Percentiles rank a stretch among this genome's conserved stretches.
Evolutionary conservation across 2,113 vertebrate species (phyloP).

Genomic region (Mormyrus lacerda): DNA sequence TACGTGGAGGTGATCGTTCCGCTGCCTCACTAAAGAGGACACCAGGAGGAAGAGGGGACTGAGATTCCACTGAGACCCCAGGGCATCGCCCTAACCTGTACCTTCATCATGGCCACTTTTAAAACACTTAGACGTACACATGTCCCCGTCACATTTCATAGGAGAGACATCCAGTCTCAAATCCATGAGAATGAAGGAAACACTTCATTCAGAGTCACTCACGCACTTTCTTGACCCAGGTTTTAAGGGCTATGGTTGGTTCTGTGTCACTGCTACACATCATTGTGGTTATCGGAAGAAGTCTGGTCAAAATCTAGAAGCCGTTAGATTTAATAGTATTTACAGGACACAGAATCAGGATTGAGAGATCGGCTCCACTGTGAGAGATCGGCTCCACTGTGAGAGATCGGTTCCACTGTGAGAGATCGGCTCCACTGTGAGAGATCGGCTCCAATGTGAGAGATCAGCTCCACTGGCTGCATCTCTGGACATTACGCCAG

Average conservation of each 20-base stretch:
- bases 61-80: conserved; percentile 35
- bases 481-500: background rate
- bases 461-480: background rate
- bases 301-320: background rate
- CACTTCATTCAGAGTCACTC: background rate
- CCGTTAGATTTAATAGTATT: background rate
- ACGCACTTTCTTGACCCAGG: background rate
- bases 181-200: conserved; percentile 35
- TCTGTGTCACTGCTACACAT: background rate
- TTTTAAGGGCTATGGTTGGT: background rate
- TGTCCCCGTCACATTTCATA: conserved; percentile 31
- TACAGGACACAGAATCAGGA: background rate
- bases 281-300: background rate
- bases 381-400: background rate
- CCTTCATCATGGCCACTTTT: conserved; percentile 30
- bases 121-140: conserved; percentile 36
- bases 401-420: background rate
- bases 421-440: background rate
- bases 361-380: background rate
- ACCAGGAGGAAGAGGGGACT: conserved; percentile 22
- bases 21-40: conserved; percentile 72
- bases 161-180: conserved; percentile 28
- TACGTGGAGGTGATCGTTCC: conserved; percentile 92
- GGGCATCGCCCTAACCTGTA: conserved; percentile 38
- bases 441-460: background rate